These are phyloP conservation scores for Omphaloscelis lunosa DNA, from an alignment of 2,888 invertebrate genomes.

Conservation along the genomic window DNA sequence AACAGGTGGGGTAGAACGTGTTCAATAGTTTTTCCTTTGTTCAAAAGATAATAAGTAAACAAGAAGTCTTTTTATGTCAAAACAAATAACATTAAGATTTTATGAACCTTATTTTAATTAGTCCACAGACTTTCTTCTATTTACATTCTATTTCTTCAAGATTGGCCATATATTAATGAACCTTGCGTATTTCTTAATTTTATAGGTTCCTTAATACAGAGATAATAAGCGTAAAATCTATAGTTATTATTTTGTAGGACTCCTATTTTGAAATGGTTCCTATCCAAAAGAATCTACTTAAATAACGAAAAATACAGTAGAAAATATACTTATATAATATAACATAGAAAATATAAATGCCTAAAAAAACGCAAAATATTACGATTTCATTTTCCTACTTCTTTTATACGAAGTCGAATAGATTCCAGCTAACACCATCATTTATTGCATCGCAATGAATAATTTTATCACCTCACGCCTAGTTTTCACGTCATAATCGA, in stretches of 20 bases:
- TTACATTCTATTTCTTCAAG: not conserved
- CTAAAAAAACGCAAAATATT: not conserved
- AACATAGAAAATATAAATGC: too few relatives aligned
- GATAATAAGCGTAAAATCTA: too few relatives aligned
- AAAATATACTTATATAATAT: not conserved
- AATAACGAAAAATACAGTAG: not conserved
- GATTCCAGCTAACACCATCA: constrained; percentile 17
- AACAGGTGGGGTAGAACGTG: constrained; percentile 6
- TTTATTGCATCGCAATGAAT: constrained; percentile 40
- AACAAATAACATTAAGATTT: not conserved
- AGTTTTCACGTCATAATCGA: constrained; percentile 45
- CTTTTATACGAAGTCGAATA: constrained; percentile 3
- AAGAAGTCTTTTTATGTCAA: not conserved
- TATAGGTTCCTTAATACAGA: not conserved
- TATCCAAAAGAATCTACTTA: not conserved
- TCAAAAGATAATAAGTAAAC: not conserved
- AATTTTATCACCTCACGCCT: constrained; percentile 40
- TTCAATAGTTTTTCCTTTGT: constrained; percentile 1
- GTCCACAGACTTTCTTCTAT: not conserved
- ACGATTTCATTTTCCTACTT: not conserved
- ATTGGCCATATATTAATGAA: not conserved
- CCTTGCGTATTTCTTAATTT: not conserved
- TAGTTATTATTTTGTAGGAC: not conserved
- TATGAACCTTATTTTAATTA: not conserved
- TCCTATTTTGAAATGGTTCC: not conserved